Evolutionary conservation across 2,888 invertebrate species (phyloP).

Genomic region (Aleiodes testaceus): DNA sequence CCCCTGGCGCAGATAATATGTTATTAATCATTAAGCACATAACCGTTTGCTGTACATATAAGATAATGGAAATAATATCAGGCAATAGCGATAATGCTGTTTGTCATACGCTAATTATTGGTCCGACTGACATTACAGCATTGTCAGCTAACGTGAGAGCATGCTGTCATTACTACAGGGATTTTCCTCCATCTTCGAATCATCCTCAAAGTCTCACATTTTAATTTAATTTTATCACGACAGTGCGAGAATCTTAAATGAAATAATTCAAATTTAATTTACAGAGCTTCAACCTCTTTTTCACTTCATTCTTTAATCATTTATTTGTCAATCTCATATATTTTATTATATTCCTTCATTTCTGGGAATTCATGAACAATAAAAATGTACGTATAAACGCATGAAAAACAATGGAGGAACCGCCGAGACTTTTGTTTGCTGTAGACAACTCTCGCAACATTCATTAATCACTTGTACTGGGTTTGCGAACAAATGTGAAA

Average conservation of each 20-base stretch:
- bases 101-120: conserved; percentile 63
- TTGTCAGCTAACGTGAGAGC: conserved; percentile 5
- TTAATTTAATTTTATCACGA: too few relatives aligned
- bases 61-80: conserved; percentile 69
- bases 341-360: too few relatives aligned
- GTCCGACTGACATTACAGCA: conserved; percentile 41
- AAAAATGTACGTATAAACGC: neutral
- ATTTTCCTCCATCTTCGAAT: too few relatives aligned
- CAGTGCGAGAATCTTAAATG: too few relatives aligned
- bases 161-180: neutral
- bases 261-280: too few relatives aligned
- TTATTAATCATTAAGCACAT: conserved; percentile 70
- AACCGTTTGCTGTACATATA: conserved; percentile 61
- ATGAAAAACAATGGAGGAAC: conserved; percentile 41
- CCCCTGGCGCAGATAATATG: conserved; percentile 64
- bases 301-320: too few relatives aligned
- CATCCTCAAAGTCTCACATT: too few relatives aligned
- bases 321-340: conserved; percentile 19
- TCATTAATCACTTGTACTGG: conserved; percentile 47
- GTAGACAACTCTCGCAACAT: conserved; percentile 43
- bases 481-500: conserved; percentile 31
- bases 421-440: conserved; percentile 47
- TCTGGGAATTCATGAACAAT: neutral
- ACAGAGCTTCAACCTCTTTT: too few relatives aligned
- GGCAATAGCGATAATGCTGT: conserved; percentile 66